A percentile compares a stretch with the other conserved stretches of the same genome.
phyloP scores from a whole-genome alignment of 2,888 invertebrate species.

The Leptinotarsa tumamoca region DNA sequence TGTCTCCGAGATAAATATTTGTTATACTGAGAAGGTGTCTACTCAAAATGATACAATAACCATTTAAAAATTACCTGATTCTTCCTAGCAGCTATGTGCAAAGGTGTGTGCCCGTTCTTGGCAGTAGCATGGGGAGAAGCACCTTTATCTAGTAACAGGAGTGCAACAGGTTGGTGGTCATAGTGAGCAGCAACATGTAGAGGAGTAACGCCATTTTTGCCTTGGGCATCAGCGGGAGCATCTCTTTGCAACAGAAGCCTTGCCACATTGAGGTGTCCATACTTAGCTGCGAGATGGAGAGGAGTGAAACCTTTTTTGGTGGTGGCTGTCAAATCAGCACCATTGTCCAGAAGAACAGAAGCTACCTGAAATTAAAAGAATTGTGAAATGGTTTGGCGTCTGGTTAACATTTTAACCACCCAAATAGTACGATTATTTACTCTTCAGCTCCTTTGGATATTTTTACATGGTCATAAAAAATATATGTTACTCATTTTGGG shows the following conservation, averaged over 20 bases:
- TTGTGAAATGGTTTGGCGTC: no score
- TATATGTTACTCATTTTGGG: no score
- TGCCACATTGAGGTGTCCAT: constrained; percentile 93
- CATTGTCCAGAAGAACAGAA: constrained; percentile 89
- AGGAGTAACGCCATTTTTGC: constrained; percentile 95
- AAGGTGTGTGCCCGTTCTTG: constrained; percentile 97
- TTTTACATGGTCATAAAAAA: no score
- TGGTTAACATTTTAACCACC: no score
- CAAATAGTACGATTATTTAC: no score
- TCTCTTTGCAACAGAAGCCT: constrained; percentile 87
- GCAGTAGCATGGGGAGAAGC: constrained; percentile 94
- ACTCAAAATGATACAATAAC: background rate
- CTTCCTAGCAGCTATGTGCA: constrained; percentile 98
- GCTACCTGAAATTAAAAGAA: constrained; percentile 74
- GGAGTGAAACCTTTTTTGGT: constrained; percentile 98
- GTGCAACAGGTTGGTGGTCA: constrained; percentile 91
- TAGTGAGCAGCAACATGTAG: constrained; percentile 98
- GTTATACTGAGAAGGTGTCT: background rate
- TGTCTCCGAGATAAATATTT: background rate
- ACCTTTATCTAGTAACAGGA: constrained; percentile 90
- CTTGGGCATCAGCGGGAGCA: constrained; percentile 86
- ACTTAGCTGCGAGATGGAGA: constrained; percentile 96
- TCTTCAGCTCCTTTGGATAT: no score
- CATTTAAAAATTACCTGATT: constrained; percentile 76
- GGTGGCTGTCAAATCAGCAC: constrained; percentile 88